phyloP scores from a whole-genome alignment of 2,113 vertebrate species.

The Albula goreensis region DNA sequence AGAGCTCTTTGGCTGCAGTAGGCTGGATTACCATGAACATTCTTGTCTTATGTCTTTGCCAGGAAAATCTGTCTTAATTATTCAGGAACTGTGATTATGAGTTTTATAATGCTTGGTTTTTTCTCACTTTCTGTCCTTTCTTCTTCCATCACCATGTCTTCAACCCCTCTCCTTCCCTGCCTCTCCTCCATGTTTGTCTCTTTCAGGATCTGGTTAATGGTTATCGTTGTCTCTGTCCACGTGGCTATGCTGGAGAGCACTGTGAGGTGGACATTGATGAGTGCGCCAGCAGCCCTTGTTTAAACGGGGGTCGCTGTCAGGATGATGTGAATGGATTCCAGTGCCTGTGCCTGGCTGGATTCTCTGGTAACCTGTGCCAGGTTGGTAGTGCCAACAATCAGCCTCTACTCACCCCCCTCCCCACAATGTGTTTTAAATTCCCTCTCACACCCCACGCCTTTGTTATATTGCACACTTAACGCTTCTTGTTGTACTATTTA shows the following conservation, averaged over 20 bases:
- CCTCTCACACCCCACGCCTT: no score
- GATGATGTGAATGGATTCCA: slow-evolving; percentile 86
- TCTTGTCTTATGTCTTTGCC: slow-evolving; percentile 42
- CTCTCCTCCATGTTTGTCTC: slow-evolving; percentile 13
- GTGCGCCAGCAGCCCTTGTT: slow-evolving; percentile 84
- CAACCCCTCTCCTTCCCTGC: background rate
- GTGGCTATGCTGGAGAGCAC: slow-evolving; percentile 80
- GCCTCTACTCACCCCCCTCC: background rate
- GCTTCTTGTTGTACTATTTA: background rate
- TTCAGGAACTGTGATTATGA: background rate
- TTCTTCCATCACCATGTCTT: background rate
- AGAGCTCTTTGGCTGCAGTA: slow-evolving; percentile 34
- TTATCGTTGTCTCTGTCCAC: slow-evolving; percentile 81
- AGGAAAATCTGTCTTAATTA: slow-evolving; percentile 33
- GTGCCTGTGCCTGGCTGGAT: slow-evolving; percentile 84
- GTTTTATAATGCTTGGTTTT: slow-evolving; percentile 27
- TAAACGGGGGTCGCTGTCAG: slow-evolving; percentile 85
- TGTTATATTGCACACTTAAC: background rate
- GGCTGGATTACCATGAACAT: slow-evolving; percentile 52
- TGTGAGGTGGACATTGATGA: slow-evolving; percentile 85
- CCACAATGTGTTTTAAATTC: background rate
- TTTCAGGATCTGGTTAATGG: slow-evolving; percentile 84
- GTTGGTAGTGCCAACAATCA: slow-evolving; percentile 66
- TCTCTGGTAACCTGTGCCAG: slow-evolving; percentile 88
- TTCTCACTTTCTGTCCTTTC: background rate